phyloP scores from a whole-genome alignment of 2,113 vertebrate genomes.

The Hiodon tergisus region DNA sequence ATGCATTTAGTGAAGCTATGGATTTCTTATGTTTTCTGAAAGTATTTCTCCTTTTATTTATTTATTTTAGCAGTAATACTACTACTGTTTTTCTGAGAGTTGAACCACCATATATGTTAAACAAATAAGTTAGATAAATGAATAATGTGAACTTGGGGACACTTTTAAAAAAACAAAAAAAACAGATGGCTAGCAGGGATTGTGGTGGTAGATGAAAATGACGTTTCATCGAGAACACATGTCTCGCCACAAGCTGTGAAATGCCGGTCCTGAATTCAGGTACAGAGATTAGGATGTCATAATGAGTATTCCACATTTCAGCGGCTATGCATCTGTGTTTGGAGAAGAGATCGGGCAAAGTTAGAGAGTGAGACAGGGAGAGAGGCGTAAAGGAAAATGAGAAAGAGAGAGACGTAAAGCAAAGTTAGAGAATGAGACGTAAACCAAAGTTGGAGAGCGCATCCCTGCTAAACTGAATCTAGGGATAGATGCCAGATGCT shows the following conservation, averaged over 20 bases:
- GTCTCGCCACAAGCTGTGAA: not conserved
- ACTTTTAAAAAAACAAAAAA: not conserved
- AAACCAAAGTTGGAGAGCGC: conserved; percentile 42
- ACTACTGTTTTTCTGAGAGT: too few species aligned
- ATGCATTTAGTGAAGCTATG: too few species aligned
- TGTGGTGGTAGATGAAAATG: not conserved
- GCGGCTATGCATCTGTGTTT: not conserved
- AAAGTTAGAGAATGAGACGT: conserved; percentile 17
- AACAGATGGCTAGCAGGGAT: conserved; percentile 7
- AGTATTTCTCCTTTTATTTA: too few species aligned
- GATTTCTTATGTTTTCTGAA: too few species aligned
- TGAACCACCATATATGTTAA: too few species aligned
- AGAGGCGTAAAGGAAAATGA: not conserved
- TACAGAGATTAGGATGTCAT: not conserved
- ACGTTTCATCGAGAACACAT: not conserved
- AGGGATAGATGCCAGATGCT: conserved; percentile 64
- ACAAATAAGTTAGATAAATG: too few species aligned
- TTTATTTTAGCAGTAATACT: too few species aligned
- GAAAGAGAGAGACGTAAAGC: not conserved
- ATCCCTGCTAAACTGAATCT: conserved; percentile 27
- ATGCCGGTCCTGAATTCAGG: not conserved
- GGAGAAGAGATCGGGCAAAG: conserved; percentile 7
- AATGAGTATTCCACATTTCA: too few species aligned
- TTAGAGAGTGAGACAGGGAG: not conserved
- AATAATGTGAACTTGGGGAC: too few species aligned